Percentiles rank a stretch among this genome's conserved stretches.
These are phyloP conservation scores for Amphipyra berbera DNA, from an alignment of 2,888 invertebrate genomes.

Conservation along the genomic window DNA sequence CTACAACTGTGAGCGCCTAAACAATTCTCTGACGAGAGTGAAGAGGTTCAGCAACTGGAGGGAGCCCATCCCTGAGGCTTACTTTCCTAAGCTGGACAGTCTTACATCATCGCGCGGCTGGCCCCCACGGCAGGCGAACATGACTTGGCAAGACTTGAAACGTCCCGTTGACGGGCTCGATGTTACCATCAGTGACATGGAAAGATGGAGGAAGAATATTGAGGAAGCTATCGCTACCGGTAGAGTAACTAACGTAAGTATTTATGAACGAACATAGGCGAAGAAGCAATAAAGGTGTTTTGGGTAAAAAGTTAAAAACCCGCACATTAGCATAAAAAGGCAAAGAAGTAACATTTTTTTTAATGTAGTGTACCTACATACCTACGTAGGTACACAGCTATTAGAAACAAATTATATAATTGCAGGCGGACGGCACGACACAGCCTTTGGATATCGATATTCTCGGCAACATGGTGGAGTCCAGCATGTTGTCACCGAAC, in stretches of 20 bases:
- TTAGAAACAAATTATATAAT: constrained; percentile 4
- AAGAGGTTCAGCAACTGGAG: constrained; percentile 92
- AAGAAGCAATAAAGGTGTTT: background rate
- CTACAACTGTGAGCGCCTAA: constrained; percentile 94
- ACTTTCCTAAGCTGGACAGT: constrained; percentile 95
- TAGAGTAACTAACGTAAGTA: constrained; percentile 87
- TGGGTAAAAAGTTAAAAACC: no score
- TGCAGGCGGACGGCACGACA: constrained; percentile 85
- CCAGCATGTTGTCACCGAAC: constrained; percentile 92
- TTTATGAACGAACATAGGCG: background rate
- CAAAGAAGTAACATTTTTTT: no score
- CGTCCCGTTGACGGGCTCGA: constrained; percentile 91
- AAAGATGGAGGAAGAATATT: constrained; percentile 93
- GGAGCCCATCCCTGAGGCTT: constrained; percentile 93
- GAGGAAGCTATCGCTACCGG: constrained; percentile 94
- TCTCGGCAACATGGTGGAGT: constrained; percentile 93
- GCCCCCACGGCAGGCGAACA: constrained; percentile 92
- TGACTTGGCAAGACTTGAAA: constrained; percentile 91
- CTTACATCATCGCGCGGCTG: constrained; percentile 92
- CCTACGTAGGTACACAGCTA: no score
- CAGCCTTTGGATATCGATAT: constrained; percentile 91
- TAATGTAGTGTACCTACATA: no score
- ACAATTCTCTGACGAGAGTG: constrained; percentile 91
- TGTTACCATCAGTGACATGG: constrained; percentile 91
- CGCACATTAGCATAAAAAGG: no score